Conservation (phyloP, 1,140 invertebrate species). For the Sminthurides bifidus region DNA sequence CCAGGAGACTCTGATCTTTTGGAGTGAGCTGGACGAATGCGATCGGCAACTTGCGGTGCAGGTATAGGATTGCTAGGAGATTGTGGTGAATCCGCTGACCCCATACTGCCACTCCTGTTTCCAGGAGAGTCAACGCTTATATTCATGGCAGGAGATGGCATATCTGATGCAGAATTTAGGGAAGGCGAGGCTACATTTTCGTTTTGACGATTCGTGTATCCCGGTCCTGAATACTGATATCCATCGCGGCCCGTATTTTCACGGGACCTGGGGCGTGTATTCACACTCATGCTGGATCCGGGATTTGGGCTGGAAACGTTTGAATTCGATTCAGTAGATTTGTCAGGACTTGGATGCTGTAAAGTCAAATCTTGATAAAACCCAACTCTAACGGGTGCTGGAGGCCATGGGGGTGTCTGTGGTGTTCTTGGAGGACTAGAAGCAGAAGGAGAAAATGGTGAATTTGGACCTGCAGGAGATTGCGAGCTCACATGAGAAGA, state of each 20-base stretch:
- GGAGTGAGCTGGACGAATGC: too few species aligned
- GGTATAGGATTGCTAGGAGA: too few species aligned
- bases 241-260: too few species aligned
- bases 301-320: slow-evolving; percentile 19
- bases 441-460: slow-evolving; percentile 26
- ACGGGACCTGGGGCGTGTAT: too few species aligned
- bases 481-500: slow-evolving; percentile 29
- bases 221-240: too few species aligned
- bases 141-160: slow-evolving; percentile 4
- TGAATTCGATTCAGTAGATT: slow-evolving; percentile 21
- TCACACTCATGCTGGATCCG: too few species aligned
- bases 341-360: slow-evolving; percentile 31
- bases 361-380: slow-evolving; percentile 30
- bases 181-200: slow-evolving; percentile 17
- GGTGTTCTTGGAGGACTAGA: slow-evolving; percentile 19
- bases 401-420: slow-evolving; percentile 22
- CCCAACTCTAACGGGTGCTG: slow-evolving; percentile 26
- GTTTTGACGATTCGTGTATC: too few species aligned
- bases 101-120: slow-evolving; percentile 2
- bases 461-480: slow-evolving; percentile 28
- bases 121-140: slow-evolving; percentile 13
- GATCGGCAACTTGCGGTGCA: too few species aligned
- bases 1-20: too few species aligned
- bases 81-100: slow-evolving; percentile 10
- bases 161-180: slow-evolving; percentile 12